Conservation (phyloP, 2,888 invertebrate genomes). For the Synergus umbraculus region DNA sequence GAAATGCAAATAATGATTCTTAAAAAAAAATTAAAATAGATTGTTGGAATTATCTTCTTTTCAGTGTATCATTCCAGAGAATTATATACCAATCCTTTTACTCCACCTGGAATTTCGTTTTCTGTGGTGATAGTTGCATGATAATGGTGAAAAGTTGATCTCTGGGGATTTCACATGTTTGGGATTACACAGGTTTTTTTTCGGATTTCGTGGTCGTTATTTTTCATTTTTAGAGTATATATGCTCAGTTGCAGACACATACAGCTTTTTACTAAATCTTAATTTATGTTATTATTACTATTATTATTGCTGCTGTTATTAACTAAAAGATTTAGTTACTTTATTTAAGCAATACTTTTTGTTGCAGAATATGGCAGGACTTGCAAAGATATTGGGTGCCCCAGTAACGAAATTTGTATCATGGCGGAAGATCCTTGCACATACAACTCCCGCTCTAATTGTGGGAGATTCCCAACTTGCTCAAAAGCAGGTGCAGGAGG, state of each 20-base stretch:
- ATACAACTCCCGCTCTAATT: conserved; percentile 80
- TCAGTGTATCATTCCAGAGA: conserved; percentile 2
- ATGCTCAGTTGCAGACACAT: background rate
- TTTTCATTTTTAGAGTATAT: conserved; percentile 7
- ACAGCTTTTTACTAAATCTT: background rate
- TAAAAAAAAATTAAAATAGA: background rate
- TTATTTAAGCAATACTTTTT: conserved; percentile 26
- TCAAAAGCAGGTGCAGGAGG: conserved; percentile 79
- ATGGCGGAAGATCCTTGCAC: conserved; percentile 86
- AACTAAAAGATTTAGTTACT: background rate
- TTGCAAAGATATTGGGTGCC: conserved; percentile 88
- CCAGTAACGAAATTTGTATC: conserved; percentile 85
- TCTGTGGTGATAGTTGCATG: conserved; percentile 15
- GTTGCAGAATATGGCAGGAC: conserved; percentile 86
- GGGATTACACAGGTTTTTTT: conserved; percentile 26
- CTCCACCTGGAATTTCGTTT: conserved; percentile 24
- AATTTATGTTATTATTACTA: too few species aligned
- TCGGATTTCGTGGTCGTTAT: conserved; percentile 17
- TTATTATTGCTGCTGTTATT: too few species aligned
- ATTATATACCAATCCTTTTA: conserved; percentile 13
- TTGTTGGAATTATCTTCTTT: conserved; percentile 20
- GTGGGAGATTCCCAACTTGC: conserved; percentile 85
- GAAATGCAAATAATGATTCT: too few species aligned
- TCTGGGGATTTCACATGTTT: conserved; percentile 31
- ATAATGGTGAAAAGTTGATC: conserved; percentile 37